Percentiles rank a stretch among this genome's conserved stretches.
Evolutionary conservation across 2,113 vertebrate species (phyloP).

Genomic region (Onychostruthus taczanowskii): DNA sequence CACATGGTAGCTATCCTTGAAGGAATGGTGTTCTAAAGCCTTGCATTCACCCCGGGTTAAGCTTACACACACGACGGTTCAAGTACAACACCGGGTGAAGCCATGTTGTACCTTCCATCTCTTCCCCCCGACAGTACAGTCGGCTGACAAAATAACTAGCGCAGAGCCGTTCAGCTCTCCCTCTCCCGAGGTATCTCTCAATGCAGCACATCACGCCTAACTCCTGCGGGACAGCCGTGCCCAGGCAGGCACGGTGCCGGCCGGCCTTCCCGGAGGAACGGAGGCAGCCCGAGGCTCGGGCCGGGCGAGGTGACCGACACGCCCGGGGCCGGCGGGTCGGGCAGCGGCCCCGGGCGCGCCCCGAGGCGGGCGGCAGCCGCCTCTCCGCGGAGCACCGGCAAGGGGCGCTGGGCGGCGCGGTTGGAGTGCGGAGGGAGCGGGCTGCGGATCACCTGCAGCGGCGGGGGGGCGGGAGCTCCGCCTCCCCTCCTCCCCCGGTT

Average conservation of each 20-base stretch:
- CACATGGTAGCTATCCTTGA: background rate
- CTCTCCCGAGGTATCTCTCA: background rate
- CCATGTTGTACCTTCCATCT: background rate
- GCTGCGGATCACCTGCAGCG: constrained; percentile 75
- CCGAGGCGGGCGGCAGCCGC: background rate
- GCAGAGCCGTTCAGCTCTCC: background rate
- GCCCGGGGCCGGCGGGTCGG: background rate
- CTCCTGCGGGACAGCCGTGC: background rate
- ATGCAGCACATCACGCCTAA: rapidly evolving
- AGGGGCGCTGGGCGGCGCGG: constrained; percentile 65
- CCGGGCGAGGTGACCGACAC: background rate
- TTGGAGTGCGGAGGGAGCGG: constrained; percentile 7
- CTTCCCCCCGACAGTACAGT: rapidly evolving
- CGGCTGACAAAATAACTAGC: background rate
- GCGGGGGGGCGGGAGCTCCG: constrained; percentile 51
- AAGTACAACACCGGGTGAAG: background rate
- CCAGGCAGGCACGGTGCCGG: background rate
- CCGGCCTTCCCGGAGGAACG: rapidly evolving
- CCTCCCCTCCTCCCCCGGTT: constrained; percentile 57
- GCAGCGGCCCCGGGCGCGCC: background rate
- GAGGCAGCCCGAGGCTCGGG: background rate
- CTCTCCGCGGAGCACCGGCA: constrained; percentile 3
- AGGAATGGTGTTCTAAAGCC: background rate
- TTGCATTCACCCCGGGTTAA: background rate
- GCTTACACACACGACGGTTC: rapidly evolving